Evolutionary conservation across 2,888 invertebrate species (phyloP).

Genomic region (Imbricaverruca yamaguchii): DNA sequence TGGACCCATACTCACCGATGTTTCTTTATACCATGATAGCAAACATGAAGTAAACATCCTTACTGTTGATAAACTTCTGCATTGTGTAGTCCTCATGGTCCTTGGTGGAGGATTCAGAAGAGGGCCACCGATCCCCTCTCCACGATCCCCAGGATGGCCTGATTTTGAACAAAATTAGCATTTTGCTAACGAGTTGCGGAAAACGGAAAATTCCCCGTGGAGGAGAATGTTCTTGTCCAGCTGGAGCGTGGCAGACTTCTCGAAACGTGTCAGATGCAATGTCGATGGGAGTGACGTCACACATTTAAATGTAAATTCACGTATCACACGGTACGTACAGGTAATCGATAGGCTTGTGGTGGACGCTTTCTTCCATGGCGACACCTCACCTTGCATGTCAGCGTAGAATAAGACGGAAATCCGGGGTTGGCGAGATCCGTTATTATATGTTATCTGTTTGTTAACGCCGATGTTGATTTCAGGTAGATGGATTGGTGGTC

Average conservation of each 20-base stretch:
- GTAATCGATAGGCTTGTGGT: background rate
- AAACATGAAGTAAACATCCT: too few species aligned
- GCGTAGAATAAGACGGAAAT: background rate
- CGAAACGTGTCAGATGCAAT: background rate
- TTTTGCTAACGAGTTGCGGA: too few species aligned
- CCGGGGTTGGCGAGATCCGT: background rate
- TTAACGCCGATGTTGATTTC: background rate
- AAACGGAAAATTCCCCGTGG: too few species aligned
- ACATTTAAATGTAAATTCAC: background rate
- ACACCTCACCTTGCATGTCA: background rate
- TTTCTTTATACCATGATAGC: too few species aligned
- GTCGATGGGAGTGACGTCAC: background rate
- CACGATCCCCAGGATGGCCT: too few species aligned
- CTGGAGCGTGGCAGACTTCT: background rate
- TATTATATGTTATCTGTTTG: background rate
- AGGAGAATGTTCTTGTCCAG: too few species aligned
- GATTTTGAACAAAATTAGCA: too few species aligned
- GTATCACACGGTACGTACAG: background rate
- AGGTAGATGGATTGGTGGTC: background rate
- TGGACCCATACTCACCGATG: too few species aligned
- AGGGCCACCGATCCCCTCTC: too few species aligned
- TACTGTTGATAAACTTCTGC: too few species aligned
- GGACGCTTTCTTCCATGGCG: background rate
- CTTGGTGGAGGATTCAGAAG: too few species aligned
- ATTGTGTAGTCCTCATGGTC: too few species aligned